Conservation (phyloP, 92 coral and sea anemone species). For the Parazoanthus swiftii region DNA sequence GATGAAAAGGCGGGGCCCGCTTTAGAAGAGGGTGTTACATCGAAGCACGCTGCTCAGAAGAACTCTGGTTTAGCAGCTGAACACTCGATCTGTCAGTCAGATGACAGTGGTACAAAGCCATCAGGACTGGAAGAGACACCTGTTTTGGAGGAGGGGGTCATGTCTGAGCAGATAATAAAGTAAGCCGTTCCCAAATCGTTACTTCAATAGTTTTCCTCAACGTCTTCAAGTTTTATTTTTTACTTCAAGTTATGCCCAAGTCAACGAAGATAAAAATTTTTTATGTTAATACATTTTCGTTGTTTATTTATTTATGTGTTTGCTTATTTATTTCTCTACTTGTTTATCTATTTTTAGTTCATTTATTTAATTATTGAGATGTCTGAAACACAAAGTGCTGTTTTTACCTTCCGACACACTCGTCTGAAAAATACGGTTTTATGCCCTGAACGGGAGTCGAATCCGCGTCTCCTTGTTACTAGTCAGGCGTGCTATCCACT, state of each 20-base stretch:
- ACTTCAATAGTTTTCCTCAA: not conserved
- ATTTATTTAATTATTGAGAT: no score
- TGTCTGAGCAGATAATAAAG: conserved; percentile 9
- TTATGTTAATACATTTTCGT: no score
- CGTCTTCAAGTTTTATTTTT: no score
- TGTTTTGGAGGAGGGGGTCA: not conserved
- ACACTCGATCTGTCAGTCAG: conserved; percentile 48
- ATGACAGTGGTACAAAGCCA: conserved; percentile 69
- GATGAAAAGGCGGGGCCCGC: not conserved
- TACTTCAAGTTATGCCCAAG: not conserved
- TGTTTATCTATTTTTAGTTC: no score
- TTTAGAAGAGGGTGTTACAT: not conserved
- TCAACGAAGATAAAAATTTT: not conserved
- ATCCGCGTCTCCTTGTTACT: no score
- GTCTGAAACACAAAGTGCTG: no score
- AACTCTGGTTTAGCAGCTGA: conserved; percentile 7
- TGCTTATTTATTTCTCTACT: no score
- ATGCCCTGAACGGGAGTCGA: no score
- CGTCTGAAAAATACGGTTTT: no score
- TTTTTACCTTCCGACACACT: no score
- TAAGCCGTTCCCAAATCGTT: not conserved
- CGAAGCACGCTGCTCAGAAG: not conserved
- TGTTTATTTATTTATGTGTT: no score
- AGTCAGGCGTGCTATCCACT: no score
- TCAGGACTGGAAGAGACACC: conserved; percentile 6